A percentile compares a stretch with the other conserved stretches of the same genome.
Evolutionary conservation across 2,113 vertebrate genomes (phyloP).

Genomic region (Paralichthys olivaceus): DNA sequence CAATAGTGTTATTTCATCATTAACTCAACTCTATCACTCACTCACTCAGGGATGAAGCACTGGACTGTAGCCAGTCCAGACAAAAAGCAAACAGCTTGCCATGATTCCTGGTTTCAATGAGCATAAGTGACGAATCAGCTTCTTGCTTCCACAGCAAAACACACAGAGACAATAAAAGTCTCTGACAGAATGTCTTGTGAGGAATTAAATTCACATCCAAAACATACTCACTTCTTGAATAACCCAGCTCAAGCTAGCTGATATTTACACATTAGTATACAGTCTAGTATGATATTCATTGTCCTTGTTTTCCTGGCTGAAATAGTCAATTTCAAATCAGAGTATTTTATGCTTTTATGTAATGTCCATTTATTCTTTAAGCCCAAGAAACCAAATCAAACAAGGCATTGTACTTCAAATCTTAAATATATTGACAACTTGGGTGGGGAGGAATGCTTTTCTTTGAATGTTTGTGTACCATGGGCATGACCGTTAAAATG

Average conservation of each 20-base stretch:
- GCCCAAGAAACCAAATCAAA: slow-evolving; percentile 10
- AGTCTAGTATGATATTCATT: background rate
- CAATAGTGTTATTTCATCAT: background rate
- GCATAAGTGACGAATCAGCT: slow-evolving; percentile 29
- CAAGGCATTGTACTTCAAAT: slow-evolving; percentile 3
- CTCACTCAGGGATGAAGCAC: background rate
- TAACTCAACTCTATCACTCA: background rate
- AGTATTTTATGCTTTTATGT: background rate
- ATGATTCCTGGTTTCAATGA: slow-evolving; percentile 42
- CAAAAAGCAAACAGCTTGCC: slow-evolving; percentile 18
- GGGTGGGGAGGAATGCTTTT: slow-evolving; percentile 36
- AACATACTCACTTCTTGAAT: slow-evolving; percentile 15
- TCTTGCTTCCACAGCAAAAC: slow-evolving; percentile 17
- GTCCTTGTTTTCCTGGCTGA: background rate
- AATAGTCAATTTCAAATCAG: background rate
- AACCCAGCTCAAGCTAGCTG: slow-evolving; percentile 7
- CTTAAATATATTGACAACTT: slow-evolving; percentile 6
- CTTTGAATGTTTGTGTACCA: slow-evolving; percentile 10
- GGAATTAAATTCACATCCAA: slow-evolving; percentile 18
- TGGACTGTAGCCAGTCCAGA: background rate
- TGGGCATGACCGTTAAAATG: slow-evolving; percentile 58
- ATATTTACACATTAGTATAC: slow-evolving; percentile 16
- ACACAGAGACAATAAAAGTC: slow-evolving; percentile 21
- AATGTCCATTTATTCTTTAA: background rate
- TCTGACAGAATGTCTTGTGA: slow-evolving; percentile 16